Evolutionary conservation across 2,888 invertebrate species (phyloP), one percentile per base, ranked within the genome.

Genomic region (Hyalella azteca): DNA sequence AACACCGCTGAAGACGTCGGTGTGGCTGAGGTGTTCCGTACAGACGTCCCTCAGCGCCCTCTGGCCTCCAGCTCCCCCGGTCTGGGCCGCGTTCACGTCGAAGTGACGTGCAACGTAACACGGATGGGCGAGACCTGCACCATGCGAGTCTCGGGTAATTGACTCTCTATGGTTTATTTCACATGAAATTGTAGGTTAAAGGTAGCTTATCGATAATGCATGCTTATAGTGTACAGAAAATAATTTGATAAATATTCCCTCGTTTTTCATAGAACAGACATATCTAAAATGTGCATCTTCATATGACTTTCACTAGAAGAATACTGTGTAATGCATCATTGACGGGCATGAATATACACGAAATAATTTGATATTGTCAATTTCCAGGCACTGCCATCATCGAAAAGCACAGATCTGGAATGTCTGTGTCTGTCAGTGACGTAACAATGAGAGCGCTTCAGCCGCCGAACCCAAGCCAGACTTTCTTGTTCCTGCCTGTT

Each of bases 11-110:
- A 91, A 86, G 87, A 90, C 85, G 87, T 92, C 48, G 93, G 93
- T 4, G 91, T 92, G 86, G 93, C 93, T 0, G 89, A 89, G 79
- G 92, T 93, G 0, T 92, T 92, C 88, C 90, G 92, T 81, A 91
- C 92, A 48, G 92, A 92, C 87, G 88, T 90, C 83, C 92, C 92
- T 0, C 92, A 93, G 88, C 89, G 89, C n/a, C 92, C 92, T 87
- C 79, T 75, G 45, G 75, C 60, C 75, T 22, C 22, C 26, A 90
- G 91, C 87, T 90, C 89, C 87, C 91, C 91, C 81, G 90, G 90
- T 86, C 85, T 82, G 32, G 86, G 86, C 50, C 84, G 84, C 2
- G 84, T 92, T 1, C 89, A 91, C 86, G 91, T 93, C 7, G 92
- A 92, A 85, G 92, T 92, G 59, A 91, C 91, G 19, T 93, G 93